Conservation (phyloP, 2,888 invertebrate genomes). For the Aleiodes testaceus region DNA sequence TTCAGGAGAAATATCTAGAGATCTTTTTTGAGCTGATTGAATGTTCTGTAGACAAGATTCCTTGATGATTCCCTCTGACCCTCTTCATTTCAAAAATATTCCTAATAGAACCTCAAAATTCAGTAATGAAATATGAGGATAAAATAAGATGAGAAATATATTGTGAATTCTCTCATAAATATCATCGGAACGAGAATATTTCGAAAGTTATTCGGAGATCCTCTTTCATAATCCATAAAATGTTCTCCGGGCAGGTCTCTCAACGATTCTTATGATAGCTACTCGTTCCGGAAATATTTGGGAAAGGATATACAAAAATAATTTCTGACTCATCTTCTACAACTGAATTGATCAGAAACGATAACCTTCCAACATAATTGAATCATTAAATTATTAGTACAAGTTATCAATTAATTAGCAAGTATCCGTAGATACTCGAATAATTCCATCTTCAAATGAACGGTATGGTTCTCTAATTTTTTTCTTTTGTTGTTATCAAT, state of each 20-base stretch:
- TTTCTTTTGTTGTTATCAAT: too few relatives aligned
- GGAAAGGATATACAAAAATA: background rate
- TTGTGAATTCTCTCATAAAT: background rate
- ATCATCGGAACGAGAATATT: background rate
- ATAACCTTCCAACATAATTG: too few relatives aligned
- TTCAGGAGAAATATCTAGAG: too few relatives aligned
- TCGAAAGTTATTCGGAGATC: background rate
- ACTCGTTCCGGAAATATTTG: background rate
- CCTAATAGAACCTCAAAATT: too few relatives aligned
- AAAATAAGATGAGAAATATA: too few relatives aligned
- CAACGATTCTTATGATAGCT: background rate
- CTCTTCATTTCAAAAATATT: too few relatives aligned
- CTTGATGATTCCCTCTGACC: too few relatives aligned
- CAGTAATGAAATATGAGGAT: too few relatives aligned
- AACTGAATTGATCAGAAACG: too few relatives aligned
- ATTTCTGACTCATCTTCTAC: background rate
- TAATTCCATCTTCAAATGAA: background rate
- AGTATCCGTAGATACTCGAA: background rate
- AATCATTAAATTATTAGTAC: too few relatives aligned
- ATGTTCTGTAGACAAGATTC: too few relatives aligned
- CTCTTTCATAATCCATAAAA: background rate
- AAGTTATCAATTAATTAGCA: too few relatives aligned
- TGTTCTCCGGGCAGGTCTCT: background rate
- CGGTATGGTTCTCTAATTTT: background rate
- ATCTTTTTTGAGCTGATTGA: background rate